These are phyloP conservation scores for Abrostola tripartita DNA, from an alignment of 2,888 invertebrate species.

Conservation along the genomic window DNA sequence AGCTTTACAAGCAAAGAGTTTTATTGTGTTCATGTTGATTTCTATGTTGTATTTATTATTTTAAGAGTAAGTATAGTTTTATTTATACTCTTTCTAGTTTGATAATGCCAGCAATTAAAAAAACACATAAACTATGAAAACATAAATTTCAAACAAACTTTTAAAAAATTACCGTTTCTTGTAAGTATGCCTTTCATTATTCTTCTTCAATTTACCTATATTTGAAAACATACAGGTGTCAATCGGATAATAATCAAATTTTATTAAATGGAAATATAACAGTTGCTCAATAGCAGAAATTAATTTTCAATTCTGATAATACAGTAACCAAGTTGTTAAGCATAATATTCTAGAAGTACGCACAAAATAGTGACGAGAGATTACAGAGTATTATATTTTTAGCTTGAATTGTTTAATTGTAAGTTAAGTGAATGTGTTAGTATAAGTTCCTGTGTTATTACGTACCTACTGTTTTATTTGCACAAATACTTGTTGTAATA, in stretches of 20 bases:
- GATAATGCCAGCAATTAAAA: not conserved
- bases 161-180: no score
- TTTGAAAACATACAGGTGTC: no score
- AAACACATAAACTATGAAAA: no score
- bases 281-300: no score
- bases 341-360: constrained; percentile 16
- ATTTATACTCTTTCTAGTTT: constrained; percentile 2
- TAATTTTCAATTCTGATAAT: no score
- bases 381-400: constrained; percentile 37
- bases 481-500: constrained; percentile 55
- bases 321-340: no score
- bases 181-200: no score
- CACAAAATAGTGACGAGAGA: constrained; percentile 37
- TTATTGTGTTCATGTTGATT: constrained; percentile 48
- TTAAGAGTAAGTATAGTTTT: constrained; percentile 24
- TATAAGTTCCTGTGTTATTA: constrained; percentile 57
- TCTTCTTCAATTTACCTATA: no score
- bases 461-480: constrained; percentile 55
- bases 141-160: no score
- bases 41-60: constrained; percentile 38
- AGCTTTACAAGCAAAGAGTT: constrained; percentile 34
- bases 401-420: constrained; percentile 26
- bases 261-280: no score
- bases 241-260: no score
- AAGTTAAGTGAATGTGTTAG: constrained; percentile 46